These are phyloP conservation scores for Oreochromis spilurus DNA, from an alignment of 2,113 vertebrate species.

Conservation along the genomic window DNA sequence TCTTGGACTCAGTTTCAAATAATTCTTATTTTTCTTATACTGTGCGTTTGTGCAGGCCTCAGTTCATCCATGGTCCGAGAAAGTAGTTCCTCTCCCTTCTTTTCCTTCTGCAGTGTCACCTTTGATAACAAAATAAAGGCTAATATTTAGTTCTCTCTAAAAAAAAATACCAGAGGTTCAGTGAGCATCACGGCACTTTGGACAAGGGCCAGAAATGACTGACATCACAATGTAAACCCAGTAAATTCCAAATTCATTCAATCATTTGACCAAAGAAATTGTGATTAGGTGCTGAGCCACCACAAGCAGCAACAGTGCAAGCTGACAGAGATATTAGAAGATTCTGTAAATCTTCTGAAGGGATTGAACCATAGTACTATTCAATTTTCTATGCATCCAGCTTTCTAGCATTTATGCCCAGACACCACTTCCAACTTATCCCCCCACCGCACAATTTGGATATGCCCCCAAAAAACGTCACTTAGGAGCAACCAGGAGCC, in stretches of 20 bases:
- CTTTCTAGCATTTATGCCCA: neutral
- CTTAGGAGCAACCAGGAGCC: neutral
- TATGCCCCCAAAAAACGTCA: neutral
- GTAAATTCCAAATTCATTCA: neutral
- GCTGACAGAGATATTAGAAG: neutral
- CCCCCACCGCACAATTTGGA: neutral
- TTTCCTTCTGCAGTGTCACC: neutral
- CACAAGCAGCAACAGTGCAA: neutral
- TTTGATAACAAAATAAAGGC: neutral
- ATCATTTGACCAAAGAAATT: neutral
- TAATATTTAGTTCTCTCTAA: neutral
- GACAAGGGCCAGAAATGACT: neutral
- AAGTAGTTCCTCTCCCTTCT: neutral
- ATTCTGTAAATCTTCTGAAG: neutral
- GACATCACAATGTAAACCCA: neutral
- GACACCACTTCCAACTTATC: neutral
- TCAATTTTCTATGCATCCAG: neutral
- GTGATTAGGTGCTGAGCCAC: neutral
- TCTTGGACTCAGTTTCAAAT: neutral
- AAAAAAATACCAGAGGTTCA: neutral
- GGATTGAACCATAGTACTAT: neutral
- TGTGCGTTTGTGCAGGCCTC: neutral
- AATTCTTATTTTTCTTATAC: neutral
- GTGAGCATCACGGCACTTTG: neutral
- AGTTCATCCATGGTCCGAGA: neutral